Evolutionary conservation across 2,797 vertebrate species (phyloP), one percentile per base, ranked within the genome.

Genomic region (Bucorvus abyssinicus): DNA sequence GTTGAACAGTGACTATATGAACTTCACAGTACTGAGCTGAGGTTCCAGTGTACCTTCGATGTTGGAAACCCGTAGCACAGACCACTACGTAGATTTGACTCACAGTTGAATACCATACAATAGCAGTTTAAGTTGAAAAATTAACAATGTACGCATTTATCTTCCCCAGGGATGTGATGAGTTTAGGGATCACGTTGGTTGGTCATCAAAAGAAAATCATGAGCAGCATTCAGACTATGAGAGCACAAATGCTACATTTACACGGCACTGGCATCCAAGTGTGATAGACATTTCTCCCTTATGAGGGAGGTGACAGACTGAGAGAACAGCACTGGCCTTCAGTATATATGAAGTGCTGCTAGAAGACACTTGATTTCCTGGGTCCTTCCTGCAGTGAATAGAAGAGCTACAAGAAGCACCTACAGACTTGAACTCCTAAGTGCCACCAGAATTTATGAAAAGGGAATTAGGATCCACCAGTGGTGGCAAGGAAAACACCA

Each of bases 151-250:
- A 85, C 94, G 86, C 93, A 60, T 94, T 96, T 98, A 92, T 98
- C 79, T 97, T 97, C 97, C 96, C 86, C 97, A 99, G 99, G 96
- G 99, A 99, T 96, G 98, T 99, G 98, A 99, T 99, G 99, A 99
- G 99, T 98, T 98, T 99, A 98, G 99, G 99, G 92, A 99, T 99
- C 98, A 98, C 99, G 81, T 98, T 99, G 97, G 99, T 99, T 96
- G 99, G 99, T 96, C 99, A 99, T 98, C 99, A 99, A 97, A 99
- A 99, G 98, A 99, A 99, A 98, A 99, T 99, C 97, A 99, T 99
- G 99, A 99, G 99, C 98, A 99, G 99, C 99, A 99, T 99, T 99
- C 99, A 99, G 98, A 99, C 99, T 98, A 99, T 99, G 98, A 99
- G 99, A 98, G 99, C 99, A 95, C 99, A 99, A 98, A 99, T 99